These are phyloP conservation scores for Chaetops frenatus DNA, from an alignment of 2,113 vertebrate genomes.

Conservation along the genomic window DNA sequence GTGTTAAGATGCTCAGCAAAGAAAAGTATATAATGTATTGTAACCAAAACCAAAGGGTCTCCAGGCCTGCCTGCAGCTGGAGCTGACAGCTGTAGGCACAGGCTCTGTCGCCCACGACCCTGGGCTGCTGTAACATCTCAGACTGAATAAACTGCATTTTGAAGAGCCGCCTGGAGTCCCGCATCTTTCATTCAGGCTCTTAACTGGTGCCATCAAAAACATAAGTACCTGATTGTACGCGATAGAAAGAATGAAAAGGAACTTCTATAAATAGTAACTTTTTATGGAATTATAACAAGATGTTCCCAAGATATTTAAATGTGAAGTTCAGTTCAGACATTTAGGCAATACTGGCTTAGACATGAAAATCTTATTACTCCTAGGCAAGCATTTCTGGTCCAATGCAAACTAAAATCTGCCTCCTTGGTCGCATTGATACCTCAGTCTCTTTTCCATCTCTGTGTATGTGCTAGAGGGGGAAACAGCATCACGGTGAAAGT, in stretches of 20 bases:
- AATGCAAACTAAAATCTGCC: not conserved
- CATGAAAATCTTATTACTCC: not conserved
- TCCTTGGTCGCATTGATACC: not conserved
- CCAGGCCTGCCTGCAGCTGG: too few species aligned
- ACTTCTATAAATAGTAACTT: not conserved
- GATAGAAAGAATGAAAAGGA: not conserved
- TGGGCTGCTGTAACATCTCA: too few species aligned
- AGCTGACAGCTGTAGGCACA: too few species aligned
- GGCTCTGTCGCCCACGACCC: too few species aligned
- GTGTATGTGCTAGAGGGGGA: rapidly evolving
- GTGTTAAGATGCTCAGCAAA: too few species aligned
- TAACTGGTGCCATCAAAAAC: not conserved
- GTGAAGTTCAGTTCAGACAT: not conserved
- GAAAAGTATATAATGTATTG: too few species aligned
- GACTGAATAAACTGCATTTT: too few species aligned
- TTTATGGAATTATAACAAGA: not conserved
- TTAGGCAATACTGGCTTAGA: not conserved
- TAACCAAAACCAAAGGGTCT: too few species aligned
- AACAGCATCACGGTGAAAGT: not conserved
- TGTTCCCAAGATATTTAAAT: not conserved
- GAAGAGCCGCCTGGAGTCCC: too few species aligned
- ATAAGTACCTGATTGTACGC: rapidly evolving
- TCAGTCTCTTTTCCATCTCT: not conserved
- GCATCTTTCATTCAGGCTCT: too few species aligned
- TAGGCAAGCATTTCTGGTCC: not conserved